Evolutionary conservation across 2,888 invertebrate species (phyloP), one percentile per base, ranked within the genome.

Genomic region (Noctua janthe): DNA sequence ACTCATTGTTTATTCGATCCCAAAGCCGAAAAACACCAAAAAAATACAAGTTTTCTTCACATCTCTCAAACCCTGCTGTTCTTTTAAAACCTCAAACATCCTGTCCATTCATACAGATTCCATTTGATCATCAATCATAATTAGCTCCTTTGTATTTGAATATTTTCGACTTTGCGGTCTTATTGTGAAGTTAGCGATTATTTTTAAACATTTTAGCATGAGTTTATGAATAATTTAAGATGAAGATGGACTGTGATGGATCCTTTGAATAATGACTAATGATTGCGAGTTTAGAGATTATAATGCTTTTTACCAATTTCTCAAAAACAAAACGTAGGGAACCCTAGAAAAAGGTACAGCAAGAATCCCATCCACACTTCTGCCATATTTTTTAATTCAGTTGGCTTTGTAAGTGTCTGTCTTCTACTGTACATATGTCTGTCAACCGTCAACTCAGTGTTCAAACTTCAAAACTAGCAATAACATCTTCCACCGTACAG

Each of bases 51-150:
- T 62, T 64, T 35, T 49, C 54, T 49, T 82, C 29, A 17, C 51
- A 71, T 70, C 35, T 43, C 74, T 29, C 20, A 51, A 74, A 73
- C 59, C 29, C 49, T 71, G 66, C n/a, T 49, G 74, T 67, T 84
- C 56, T 67, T 84, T 29, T 39, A 47, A 43, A 43, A 56, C 35
- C 54, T 59, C 80, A 64, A 76, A 72, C 81, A 87, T 88, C 87
- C 87, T 83, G 76, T 67, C 67, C 64, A 80, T 86, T 84, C 81
- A 87, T 49, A 74, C 69, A 54, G 43, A 78, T 66, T 69, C 84
- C 81, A 76, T 89, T 88, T 87, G 89, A 86, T 84, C 80, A 88
- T 88, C 84, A 86, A 87, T 89, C 87, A 76, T 84, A 85, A 86
- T 81, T 82, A 85, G 76, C 85, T 86, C 78, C 82, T 87, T 87